Base-by-base conservation (phyloP, 2,888 invertebrate genomes). In the Dioctria linearis region DNA sequence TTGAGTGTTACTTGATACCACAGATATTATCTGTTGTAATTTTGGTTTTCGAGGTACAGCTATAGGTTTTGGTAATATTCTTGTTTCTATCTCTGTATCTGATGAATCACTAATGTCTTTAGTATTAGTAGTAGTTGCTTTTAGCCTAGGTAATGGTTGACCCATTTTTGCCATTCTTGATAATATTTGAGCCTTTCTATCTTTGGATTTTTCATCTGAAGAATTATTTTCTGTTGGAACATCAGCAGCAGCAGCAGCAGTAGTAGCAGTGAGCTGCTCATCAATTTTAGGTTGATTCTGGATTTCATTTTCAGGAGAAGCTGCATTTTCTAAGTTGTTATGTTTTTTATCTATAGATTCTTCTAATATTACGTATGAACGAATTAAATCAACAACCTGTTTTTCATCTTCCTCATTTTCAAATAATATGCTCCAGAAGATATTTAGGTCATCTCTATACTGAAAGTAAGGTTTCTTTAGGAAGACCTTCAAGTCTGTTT, bases 81-180 rank as follows among this genome's bases (percentile, higher is more conserved):
- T 85, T 5, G 78, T 82, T 80, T 84, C 84, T 4, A 84, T 79
- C 79, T 90, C 90, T 0, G 88, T 88, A 83, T 90, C 90, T 69
- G 90, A 90, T 1, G 90, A 90, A 83, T 90, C 90, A 51, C 89
- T 89, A 39, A 85, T 84, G 49, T 87, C 86, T 2, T 87, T 88
- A 3, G 85, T 86, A 67, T 63, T 4, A n/a, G 76, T 78, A 6
- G 78, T 66, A 63, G 43, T 4, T 11, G 76, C 13, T n/a, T n/a
- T 5, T 63, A 86, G 83, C 82, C 87, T 89, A 3, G 90, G 90
- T n/a, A 91, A 88, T 54, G 85, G 84, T 81, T 85, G 85, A 0
- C 92, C 92, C 90, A 92, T 90, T 88, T 90, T 91, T 1, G 91
- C 91, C 89, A 92, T 91, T 83, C 92, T 87, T 6, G 90, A 89